Evolutionary conservation across 2,113 vertebrate species (phyloP), one percentile per base, ranked within the genome.

Genomic region (Talpa occidentalis): DNA sequence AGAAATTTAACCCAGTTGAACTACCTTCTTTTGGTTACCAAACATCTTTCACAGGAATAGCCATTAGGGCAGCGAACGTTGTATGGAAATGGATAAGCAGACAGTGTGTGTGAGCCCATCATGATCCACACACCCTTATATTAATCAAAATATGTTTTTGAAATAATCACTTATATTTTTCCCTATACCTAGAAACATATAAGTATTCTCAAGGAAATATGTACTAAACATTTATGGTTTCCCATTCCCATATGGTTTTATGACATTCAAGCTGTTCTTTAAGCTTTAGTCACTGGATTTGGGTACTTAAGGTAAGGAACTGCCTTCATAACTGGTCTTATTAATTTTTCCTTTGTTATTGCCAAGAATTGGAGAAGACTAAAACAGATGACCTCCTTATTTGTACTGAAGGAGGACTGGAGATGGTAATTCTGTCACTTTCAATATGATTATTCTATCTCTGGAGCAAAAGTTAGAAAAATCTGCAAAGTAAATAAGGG

Each of bases 301-400:
- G 91, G 90, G 79, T 95, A 91, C 81, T 73, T 95, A 84, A 4
- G 2, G 42, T 42, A 94, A 97, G 90, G 96, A 95, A n/a, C 8
- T 89, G 95, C 84, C 72, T 92, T 94, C 52, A 87, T 28, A 74
- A 96, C 92, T 44, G 60, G 60, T 94, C 96, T 97, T 97, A 97
- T 94, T 98, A 88, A 22, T 90, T 97, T 98, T 98, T 96, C 97
- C 97, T 96, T 98, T 98, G 95, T 98, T 98, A 97, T 97, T 98
- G 97, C 97, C 97, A 98, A 94, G 94, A 96, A 78, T 0, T 35
- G 52, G 92, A 96, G 96, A 98, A 0, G 81, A 98, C 74, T 97
- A 97, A 90, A 98, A 88, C 97, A 98, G 97, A 96, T 97, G 97
- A 97, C 69, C 86, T 79, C 78, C 80, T 90, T 59, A 12, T 94